These are phyloP conservation scores for Drosophila albomicans DNA, from an alignment of 1,140 invertebrate genomes.

Conservation along the genomic window DNA sequence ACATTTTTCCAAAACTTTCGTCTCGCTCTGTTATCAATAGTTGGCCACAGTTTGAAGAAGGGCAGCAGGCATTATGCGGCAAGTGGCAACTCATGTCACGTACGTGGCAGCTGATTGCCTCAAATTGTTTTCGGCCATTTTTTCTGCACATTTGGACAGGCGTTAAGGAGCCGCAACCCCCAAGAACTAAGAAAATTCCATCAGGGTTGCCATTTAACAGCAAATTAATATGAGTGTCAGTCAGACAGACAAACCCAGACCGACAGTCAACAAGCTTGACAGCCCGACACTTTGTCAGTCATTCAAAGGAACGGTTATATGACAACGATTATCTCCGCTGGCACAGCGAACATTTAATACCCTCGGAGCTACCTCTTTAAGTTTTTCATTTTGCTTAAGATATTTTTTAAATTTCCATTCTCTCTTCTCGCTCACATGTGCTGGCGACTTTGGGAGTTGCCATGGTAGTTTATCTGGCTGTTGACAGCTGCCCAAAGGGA, in stretches of 20 bases:
- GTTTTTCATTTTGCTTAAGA: background rate
- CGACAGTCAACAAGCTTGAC: slow-evolving; percentile 16
- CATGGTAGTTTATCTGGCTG: slow-evolving; percentile 74
- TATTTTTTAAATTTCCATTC: background rate
- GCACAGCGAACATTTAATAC: background rate
- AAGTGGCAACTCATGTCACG: slow-evolving; percentile 63
- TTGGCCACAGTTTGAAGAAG: slow-evolving; percentile 29
- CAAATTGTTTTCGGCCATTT: slow-evolving; percentile 80
- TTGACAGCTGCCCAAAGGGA: slow-evolving; percentile 79
- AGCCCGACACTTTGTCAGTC: slow-evolving; percentile 24
- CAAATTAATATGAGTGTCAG: slow-evolving; percentile 62
- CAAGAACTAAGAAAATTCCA: slow-evolving; percentile 27
- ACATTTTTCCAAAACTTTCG: slow-evolving; percentile 34
- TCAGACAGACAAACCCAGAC: background rate
- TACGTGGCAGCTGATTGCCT: slow-evolving; percentile 73
- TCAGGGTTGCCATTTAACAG: slow-evolving; percentile 56
- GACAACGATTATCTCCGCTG: slow-evolving; percentile 1
- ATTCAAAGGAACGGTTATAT: background rate
- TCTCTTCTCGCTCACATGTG: slow-evolving; percentile 21
- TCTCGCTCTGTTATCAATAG: slow-evolving; percentile 41
- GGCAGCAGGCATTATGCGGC: background rate
- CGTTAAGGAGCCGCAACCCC: slow-evolving; percentile 46
- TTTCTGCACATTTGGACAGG: slow-evolving; percentile 71
- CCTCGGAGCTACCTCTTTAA: background rate
- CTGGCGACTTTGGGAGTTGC: slow-evolving; percentile 44